Evolutionary conservation across 2,113 vertebrate genomes (phyloP).

Genomic region (Vulpes ferrilata): DNA sequence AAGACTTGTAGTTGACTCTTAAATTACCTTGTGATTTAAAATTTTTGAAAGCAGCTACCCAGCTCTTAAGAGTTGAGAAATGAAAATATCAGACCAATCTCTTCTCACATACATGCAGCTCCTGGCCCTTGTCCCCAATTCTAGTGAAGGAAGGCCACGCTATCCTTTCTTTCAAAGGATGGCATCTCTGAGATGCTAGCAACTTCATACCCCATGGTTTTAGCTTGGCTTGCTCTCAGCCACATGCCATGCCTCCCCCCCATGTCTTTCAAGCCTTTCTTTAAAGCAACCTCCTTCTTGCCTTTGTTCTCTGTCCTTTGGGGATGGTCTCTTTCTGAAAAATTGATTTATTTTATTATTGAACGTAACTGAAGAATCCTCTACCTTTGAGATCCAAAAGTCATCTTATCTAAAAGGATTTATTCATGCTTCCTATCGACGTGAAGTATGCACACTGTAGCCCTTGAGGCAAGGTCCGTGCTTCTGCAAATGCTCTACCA

Average conservation of each 20-base stretch:
- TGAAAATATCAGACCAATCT: not conserved
- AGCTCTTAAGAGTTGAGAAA: not conserved
- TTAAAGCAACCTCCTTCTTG: slow-evolving; percentile 50
- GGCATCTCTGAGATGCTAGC: not conserved
- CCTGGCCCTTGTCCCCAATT: not conserved
- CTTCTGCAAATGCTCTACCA: not conserved
- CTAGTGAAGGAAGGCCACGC: not conserved
- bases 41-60: not conserved
- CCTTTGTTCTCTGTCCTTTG: slow-evolving; percentile 59
- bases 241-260: too few species aligned
- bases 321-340: slow-evolving; percentile 36
- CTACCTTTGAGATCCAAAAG: slow-evolving; percentile 47
- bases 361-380: slow-evolving; percentile 62
- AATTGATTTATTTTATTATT: slow-evolving; percentile 66
- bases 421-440: slow-evolving; percentile 7
- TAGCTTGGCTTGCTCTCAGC: not conserved
- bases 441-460: not conserved
- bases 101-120: not conserved
- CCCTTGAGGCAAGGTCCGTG: slow-evolving; percentile 28
- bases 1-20: not conserved
- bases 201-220: not conserved
- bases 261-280: slow-evolving; percentile 22
- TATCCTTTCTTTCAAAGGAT: not conserved
- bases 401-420: slow-evolving; percentile 54
- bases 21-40: slow-evolving; percentile 14